Evolutionary conservation across 2,797 vertebrate genomes (phyloP), one percentile per base, ranked within the genome.

Genomic region (Discoglossus pictus): DNA sequence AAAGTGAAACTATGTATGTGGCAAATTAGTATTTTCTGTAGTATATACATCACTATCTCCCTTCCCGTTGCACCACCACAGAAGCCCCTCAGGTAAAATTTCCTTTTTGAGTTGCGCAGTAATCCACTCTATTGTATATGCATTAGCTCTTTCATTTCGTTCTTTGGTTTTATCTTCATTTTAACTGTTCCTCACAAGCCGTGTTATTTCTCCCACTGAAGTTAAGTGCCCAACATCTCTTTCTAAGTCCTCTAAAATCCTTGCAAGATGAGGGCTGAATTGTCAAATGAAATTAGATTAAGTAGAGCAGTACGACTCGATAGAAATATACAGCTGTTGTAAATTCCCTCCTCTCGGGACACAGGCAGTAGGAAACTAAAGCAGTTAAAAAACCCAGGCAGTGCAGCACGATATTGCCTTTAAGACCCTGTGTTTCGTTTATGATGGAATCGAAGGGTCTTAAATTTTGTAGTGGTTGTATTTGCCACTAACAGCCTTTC

Each of bases 61-160:
- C 12, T 39, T 23, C 23, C 6, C 18, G 55, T 63, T 55, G 23
- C 34, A 31, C 23, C 64, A 20, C 55, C 66, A 47, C 13, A 52
- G 50, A 51, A n/a, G 46, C 44, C 52, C 52, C 10, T 43, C 46
- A 70, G 68, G 61, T 58, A 59, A 71, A 70, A 71, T 64, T 50
- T 64, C 61, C 53, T 36, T 44, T n/a, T 36, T 64, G 61, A 64
- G n/a, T 71, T 63, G 47, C 44, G 27, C 44, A 31, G 43, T 64
- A 58, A 71, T 71, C 64, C 53, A 64, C 48, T 63, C 60, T 71
- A 71, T 64, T 56, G 68, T 58, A 59, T 62, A 71, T 71, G 68
- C 17, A 71, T 64, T 62, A 62, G 40, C 34, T 58, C 16, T 58
- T 64, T 58, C 61, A 64, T 58, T 64, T 58, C 64, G 35, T 59